These are phyloP conservation scores for Upupa epops DNA, from an alignment of 2,113 vertebrate genomes.

Conservation along the genomic window DNA sequence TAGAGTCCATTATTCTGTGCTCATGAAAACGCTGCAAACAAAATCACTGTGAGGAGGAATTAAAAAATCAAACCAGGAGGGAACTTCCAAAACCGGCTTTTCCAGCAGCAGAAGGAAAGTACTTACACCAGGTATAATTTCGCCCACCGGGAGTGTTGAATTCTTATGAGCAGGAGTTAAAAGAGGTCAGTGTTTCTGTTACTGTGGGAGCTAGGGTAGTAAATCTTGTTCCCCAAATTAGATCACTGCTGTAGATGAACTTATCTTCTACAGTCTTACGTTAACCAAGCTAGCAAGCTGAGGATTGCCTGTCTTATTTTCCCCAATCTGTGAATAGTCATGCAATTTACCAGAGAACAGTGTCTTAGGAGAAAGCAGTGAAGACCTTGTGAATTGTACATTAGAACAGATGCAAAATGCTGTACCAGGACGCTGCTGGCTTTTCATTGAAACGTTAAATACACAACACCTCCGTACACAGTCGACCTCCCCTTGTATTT, in stretches of 20 bases:
- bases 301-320: not conserved
- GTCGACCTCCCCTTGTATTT: not conserved
- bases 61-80: not conserved
- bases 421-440: not conserved
- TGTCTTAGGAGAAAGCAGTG: not conserved
- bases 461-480: not conserved
- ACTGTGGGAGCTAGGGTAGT: not conserved
- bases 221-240: not conserved
- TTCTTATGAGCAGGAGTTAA: not conserved
- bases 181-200: not conserved
- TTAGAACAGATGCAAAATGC: not conserved
- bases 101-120: not conserved
- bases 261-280: not conserved
- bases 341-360: not conserved
- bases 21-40: not conserved
- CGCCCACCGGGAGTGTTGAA: not conserved
- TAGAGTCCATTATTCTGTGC: accelerated
- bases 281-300: not conserved
- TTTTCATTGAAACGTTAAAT: not conserved
- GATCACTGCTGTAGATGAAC: not conserved
- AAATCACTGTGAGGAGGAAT: not conserved
- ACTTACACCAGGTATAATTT: not conserved
- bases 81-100: not conserved
- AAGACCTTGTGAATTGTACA: not conserved
- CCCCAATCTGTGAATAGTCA: not conserved